These are phyloP conservation scores for Campoletis sonorensis DNA, from an alignment of 1,140 invertebrate genomes.

Conservation along the genomic window DNA sequence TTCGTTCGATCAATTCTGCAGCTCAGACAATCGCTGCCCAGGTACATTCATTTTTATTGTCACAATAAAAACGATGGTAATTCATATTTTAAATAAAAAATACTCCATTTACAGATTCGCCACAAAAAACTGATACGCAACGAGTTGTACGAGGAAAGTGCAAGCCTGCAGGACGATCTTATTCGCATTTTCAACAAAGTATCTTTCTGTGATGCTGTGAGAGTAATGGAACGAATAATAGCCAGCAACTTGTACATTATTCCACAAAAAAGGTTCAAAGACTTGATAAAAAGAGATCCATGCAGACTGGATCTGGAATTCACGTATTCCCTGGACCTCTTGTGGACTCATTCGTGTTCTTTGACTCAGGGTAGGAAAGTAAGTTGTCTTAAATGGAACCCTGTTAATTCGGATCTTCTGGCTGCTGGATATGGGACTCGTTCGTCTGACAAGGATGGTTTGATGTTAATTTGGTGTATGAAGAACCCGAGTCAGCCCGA, in stretches of 20 bases:
- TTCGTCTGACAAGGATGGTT: constrained; percentile 72
- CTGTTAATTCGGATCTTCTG: constrained; percentile 80
- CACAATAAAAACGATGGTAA: too few species aligned
- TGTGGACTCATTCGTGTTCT: constrained; percentile 80
- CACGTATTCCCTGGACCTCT: constrained; percentile 79
- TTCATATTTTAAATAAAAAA: background rate
- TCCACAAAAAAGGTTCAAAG: constrained; percentile 82
- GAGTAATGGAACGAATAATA: constrained; percentile 82
- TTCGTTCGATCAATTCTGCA: too few species aligned
- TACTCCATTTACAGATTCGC: background rate
- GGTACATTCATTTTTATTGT: background rate
- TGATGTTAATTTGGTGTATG: constrained; percentile 88
- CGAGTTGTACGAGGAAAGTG: background rate
- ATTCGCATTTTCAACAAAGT: constrained; percentile 68
- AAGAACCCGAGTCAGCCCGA: constrained; percentile 93
- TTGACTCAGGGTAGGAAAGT: constrained; percentile 76
- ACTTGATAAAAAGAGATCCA: constrained; percentile 79
- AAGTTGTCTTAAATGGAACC: constrained; percentile 80
- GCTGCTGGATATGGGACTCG: constrained; percentile 82
- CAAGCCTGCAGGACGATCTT: constrained; percentile 63
- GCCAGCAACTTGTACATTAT: constrained; percentile 81
- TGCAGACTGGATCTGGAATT: constrained; percentile 80
- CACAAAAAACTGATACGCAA: background rate
- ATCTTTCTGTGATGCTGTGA: constrained; percentile 79
- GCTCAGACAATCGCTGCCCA: background rate